Conservation (phyloP, 2,888 invertebrate genomes). For the Cheilosia urbana region DNA sequence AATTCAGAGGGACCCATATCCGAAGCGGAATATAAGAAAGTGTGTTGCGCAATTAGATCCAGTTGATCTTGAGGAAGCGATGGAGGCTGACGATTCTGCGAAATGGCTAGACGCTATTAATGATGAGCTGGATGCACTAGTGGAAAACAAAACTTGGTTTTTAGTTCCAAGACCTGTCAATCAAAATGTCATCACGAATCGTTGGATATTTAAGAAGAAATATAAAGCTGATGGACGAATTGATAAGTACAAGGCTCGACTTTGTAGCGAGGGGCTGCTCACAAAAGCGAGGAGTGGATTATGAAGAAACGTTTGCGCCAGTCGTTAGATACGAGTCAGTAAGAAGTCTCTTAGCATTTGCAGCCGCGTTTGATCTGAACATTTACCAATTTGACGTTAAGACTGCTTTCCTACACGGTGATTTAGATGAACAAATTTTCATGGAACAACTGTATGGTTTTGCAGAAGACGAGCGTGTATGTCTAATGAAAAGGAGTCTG, state of each 20-base stretch:
- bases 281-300: conserved; percentile 73
- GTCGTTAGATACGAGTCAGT: conserved; percentile 68
- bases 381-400: conserved; percentile 74
- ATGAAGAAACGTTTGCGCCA: too few species aligned
- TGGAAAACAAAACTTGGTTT: conserved; percentile 50
- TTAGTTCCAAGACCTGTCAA: conserved; percentile 30
- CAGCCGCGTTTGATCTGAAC: conserved; percentile 57
- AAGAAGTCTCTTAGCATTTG: conserved; percentile 61
- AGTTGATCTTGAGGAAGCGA: too few species aligned
- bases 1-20: too few species aligned
- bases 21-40: too few species aligned
- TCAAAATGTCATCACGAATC: conserved; percentile 31
- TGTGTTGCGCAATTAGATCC: too few species aligned
- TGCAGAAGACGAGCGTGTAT: conserved; percentile 61
- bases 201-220: conserved; percentile 65
- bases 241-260: conserved; percentile 62
- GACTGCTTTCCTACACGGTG: conserved; percentile 74
- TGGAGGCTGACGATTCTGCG: too few species aligned
- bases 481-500: conserved; percentile 63
- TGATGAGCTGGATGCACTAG: conserved; percentile 87
- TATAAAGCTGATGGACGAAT: conserved; percentile 38
- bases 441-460: conserved; percentile 75
- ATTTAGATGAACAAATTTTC: conserved; percentile 60
- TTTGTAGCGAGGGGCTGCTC: conserved; percentile 68
- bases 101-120: too few species aligned